Percentiles rank a stretch among this genome's conserved stretches.
Evolutionary conservation across 2,888 invertebrate genomes (phyloP).

Genomic region (Mycalesis mineus): DNA sequence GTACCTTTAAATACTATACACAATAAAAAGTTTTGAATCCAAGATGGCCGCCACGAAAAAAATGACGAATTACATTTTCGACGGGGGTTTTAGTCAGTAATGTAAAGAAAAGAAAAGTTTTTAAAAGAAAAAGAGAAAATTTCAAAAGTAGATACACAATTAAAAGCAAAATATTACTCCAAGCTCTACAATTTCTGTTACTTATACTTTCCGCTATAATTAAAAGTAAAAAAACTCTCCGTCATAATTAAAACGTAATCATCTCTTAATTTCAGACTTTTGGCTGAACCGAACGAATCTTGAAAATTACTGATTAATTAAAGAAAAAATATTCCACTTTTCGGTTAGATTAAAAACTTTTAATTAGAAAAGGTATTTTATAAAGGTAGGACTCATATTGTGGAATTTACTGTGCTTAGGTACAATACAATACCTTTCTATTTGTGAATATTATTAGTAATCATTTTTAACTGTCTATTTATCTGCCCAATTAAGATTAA

Average conservation of each 20-base stretch:
- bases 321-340: background rate
- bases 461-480: no score
- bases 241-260: slow-evolving; percentile 17
- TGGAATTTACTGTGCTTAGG: background rate
- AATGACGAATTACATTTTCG: no score
- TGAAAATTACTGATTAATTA: slow-evolving; percentile 9
- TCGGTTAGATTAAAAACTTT: background rate
- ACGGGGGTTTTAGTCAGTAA: no score
- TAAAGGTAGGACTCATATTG: no score
- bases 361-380: background rate
- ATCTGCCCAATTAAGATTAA: no score
- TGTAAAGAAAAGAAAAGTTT: background rate
- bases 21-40: no score
- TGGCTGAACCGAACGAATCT: background rate
- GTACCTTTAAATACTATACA: no score
- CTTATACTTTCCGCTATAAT: background rate
- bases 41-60: no score
- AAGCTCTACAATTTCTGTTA: background rate
- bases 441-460: no score
- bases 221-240: slow-evolving; percentile 1
- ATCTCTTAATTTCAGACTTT: slow-evolving; percentile 9
- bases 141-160: background rate
- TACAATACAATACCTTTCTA: no score
- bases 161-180: background rate
- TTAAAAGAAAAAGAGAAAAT: background rate